A percentile compares a stretch with the other conserved stretches of the same genome.
These are phyloP conservation scores for Poecile montanus DNA, from an alignment of 2,797 vertebrate species.

Conservation along the genomic window DNA sequence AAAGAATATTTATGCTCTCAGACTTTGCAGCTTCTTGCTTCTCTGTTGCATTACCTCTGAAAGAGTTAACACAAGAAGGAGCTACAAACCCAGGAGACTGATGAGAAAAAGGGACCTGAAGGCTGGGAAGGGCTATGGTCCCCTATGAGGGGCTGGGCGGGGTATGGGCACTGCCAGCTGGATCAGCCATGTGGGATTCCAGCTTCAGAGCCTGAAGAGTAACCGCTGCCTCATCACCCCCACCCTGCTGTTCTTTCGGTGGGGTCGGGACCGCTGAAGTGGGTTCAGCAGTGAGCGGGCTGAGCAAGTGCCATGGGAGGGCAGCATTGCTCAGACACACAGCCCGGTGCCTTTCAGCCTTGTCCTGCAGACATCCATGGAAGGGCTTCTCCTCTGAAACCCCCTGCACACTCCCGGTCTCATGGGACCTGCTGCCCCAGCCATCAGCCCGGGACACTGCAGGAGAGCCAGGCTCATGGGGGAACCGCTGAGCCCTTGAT, in stretches of 20 bases:
- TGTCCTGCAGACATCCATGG: not conserved
- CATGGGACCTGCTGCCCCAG: not conserved
- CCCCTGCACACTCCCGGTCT: too few relatives aligned
- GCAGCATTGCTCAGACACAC: constrained; percentile 53
- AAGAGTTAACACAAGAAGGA: not conserved
- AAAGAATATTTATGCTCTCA: not conserved
- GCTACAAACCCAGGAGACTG: not conserved
- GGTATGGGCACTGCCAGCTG: not conserved
- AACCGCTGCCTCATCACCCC: accelerated
- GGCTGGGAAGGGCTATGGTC: not conserved
- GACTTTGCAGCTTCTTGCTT: not conserved
- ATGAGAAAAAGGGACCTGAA: not conserved
- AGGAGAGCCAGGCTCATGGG: not conserved
- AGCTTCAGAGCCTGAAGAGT: not conserved
- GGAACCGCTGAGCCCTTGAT: accelerated
- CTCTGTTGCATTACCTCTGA: not conserved
- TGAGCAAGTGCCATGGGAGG: not conserved
- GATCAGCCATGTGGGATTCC: not conserved
- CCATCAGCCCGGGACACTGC: accelerated
- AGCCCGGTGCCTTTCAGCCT: accelerated
- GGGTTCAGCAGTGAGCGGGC: not conserved
- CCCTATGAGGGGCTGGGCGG: not conserved
- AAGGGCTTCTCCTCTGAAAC: not conserved
- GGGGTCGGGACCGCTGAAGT: not conserved
- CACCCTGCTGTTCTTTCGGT: accelerated